A percentile compares a stretch with the other conserved stretches of the same genome.
Evolutionary conservation across 1,140 invertebrate species (phyloP).

Genomic region (Acyrthosiphon pisum): DNA sequence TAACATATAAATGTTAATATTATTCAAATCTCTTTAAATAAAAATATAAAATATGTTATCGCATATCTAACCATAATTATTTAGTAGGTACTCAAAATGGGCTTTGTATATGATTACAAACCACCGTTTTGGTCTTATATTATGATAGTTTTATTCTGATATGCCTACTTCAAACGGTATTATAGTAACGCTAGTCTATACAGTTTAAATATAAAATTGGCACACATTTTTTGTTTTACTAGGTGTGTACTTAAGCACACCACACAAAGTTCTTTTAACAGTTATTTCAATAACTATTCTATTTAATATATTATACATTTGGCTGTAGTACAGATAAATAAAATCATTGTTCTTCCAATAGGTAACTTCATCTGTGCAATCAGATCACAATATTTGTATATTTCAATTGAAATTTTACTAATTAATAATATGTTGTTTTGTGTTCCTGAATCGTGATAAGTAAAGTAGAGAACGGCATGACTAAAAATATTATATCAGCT

Average conservation of each 20-base stretch:
- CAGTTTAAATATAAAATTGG: not conserved
- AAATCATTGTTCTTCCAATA: not conserved
- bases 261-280: not conserved
- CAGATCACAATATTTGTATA: too few relatives aligned
- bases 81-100: not conserved
- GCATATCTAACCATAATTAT: not conserved
- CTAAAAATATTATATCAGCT: too few relatives aligned
- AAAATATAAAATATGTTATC: not conserved
- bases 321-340: not conserved
- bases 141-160: too few relatives aligned
- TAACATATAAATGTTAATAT: not conserved
- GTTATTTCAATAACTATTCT: not conserved
- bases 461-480: too few relatives aligned
- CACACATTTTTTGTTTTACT: not conserved
- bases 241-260: not conserved
- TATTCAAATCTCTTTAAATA: not conserved
- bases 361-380: too few relatives aligned
- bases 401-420: too few relatives aligned
- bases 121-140: too few relatives aligned
- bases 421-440: too few relatives aligned
- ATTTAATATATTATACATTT: not conserved
- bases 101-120: not conserved
- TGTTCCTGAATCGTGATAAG: too few relatives aligned
- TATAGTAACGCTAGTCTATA: not conserved
- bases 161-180: too few relatives aligned